Percentiles rank a stretch among this genome's conserved stretches.
phyloP scores from a whole-genome alignment of 2,888 invertebrate genomes.

The Pyrrhosoma nymphula region DNA sequence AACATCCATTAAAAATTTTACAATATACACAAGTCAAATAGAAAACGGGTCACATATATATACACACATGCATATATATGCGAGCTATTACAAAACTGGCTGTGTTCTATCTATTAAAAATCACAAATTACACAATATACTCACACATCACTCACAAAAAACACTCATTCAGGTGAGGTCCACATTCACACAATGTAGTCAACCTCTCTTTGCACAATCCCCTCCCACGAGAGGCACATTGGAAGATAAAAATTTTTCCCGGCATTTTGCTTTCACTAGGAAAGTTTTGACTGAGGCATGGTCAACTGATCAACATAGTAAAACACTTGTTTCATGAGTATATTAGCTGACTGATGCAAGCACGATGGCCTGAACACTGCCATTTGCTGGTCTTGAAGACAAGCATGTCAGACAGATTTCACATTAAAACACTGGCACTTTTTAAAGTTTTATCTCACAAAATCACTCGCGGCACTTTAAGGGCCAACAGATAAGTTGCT shows the following conservation, averaged over 20 bases:
- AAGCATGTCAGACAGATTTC: slow-evolving; percentile 40
- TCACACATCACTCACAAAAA: slow-evolving; percentile 6
- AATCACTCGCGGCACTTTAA: not conserved
- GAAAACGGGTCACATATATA: slow-evolving; percentile 12
- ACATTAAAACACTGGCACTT: slow-evolving; percentile 21
- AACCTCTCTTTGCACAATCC: slow-evolving; percentile 10
- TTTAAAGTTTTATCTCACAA: slow-evolving; percentile 12
- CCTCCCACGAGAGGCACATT: slow-evolving; percentile 24
- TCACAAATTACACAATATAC: not conserved
- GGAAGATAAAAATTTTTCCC: slow-evolving; percentile 44
- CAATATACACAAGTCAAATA: slow-evolving; percentile 23
- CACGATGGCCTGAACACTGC: not conserved
- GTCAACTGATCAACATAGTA: not conserved
- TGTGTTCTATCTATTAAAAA: not conserved
- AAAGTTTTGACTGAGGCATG: slow-evolving; percentile 39
- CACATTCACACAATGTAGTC: not conserved
- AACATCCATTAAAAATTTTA: not conserved
- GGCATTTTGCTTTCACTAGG: slow-evolving; percentile 45
- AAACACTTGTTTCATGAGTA: not conserved
- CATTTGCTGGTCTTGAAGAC: slow-evolving; percentile 8
- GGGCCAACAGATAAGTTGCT: not conserved
- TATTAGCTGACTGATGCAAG: not conserved
- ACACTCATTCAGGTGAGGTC: not conserved
- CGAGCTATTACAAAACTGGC: slow-evolving; percentile 12
- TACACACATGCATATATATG: not conserved